phyloP scores from a whole-genome alignment of 2,113 vertebrate genomes.

The Trinectes maculatus region DNA sequence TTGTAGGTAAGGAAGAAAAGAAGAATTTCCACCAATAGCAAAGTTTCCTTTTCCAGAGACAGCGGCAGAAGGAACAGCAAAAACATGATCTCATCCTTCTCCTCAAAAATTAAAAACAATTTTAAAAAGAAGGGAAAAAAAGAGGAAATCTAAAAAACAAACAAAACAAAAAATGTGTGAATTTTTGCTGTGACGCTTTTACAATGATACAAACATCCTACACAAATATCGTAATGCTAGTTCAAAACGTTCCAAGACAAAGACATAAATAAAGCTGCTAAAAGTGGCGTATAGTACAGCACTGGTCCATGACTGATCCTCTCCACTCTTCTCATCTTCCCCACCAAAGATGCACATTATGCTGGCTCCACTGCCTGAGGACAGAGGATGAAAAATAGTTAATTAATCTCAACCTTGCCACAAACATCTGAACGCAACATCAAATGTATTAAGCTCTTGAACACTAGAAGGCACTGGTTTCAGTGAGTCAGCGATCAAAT shows the following conservation, averaged over 20 bases:
- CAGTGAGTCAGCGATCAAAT: conserved; percentile 23
- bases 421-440: conserved; percentile 33
- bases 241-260: conserved; percentile 78
- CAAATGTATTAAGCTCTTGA: conserved; percentile 22
- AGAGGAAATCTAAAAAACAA: background rate
- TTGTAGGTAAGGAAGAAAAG: conserved; percentile 53
- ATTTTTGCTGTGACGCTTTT: conserved; percentile 76
- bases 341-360: conserved; percentile 58
- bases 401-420: conserved; percentile 12
- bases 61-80: conserved; percentile 66
- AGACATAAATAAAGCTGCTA: conserved; percentile 94
- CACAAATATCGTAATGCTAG: conserved; percentile 69
- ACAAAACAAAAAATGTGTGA: conserved; percentile 25
- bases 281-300: conserved; percentile 89
- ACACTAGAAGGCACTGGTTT: conserved; percentile 9
- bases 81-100: conserved; percentile 60
- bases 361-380: conserved; percentile 65
- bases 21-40: conserved; percentile 66
- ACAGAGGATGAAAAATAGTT: conserved; percentile 23
- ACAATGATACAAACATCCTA: conserved; percentile 87
- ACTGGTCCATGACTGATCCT: conserved; percentile 83
- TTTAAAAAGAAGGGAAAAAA: too few relatives aligned
- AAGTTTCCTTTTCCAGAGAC: conserved; percentile 81
- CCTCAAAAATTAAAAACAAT: conserved; percentile 21
- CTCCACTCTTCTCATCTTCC: conserved; percentile 58